phyloP scores from a whole-genome alignment of 2,797 vertebrate genomes.

The Esox lucius region DNA sequence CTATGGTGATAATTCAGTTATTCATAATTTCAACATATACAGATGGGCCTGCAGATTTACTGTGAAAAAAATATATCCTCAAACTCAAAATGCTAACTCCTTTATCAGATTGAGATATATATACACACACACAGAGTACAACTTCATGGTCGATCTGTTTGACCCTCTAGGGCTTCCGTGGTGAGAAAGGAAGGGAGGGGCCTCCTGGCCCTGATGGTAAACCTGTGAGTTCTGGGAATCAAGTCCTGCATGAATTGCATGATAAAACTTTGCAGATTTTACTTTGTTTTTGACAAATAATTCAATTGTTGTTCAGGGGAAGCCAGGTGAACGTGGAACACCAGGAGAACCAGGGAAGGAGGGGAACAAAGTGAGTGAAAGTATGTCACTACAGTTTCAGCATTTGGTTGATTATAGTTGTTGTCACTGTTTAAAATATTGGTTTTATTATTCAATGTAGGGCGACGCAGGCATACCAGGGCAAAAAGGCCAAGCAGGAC shows the following conservation, averaged over 20 bases:
- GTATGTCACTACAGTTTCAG: background rate
- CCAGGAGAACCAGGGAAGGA: conserved; percentile 44
- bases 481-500: conserved; percentile 53
- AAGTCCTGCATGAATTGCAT: background rate
- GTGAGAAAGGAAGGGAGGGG: conserved; percentile 60
- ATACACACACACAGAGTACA: too few relatives aligned
- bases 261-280: background rate
- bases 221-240: conserved; percentile 56
- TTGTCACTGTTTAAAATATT: background rate
- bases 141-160: background rate
- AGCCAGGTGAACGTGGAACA: conserved; percentile 44
- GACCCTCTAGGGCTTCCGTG: conserved; percentile 55
- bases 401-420: background rate
- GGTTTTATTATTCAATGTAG: conserved; percentile 28
- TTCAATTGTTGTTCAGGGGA: conserved; percentile 43
- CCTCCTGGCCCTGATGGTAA: conserved; percentile 67
- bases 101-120: background rate
- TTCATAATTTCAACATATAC: background rate
- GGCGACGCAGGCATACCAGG: conserved; percentile 52
- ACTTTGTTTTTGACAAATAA: background rate
- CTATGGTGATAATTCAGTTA: conserved; percentile 47
- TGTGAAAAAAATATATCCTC: background rate
- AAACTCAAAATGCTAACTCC: too few relatives aligned
- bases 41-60: background rate
- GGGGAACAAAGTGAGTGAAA: conserved; percentile 50